phyloP scores from a whole-genome alignment of 2,113 vertebrate species.

The Aramus guarauna region DNA sequence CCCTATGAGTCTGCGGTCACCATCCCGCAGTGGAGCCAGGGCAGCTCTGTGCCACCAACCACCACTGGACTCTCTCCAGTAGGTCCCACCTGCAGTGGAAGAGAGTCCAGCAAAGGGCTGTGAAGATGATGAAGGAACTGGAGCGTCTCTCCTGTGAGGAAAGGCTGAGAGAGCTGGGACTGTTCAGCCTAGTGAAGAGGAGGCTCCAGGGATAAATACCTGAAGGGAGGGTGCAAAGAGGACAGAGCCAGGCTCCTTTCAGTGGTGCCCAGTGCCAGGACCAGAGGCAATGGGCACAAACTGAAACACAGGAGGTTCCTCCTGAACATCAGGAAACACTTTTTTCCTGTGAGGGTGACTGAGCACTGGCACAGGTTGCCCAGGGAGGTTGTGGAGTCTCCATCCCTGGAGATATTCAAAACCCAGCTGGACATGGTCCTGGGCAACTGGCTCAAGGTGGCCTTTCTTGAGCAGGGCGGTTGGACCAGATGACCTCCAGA shows the following conservation, averaged over 20 bases:
- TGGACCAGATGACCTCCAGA: not conserved
- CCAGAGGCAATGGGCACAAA: not conserved
- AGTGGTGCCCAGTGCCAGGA: not conserved
- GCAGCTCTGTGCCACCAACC: not conserved
- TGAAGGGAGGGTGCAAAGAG: not conserved
- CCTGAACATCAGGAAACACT: not conserved
- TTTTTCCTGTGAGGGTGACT: not conserved
- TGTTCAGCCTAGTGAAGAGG: not conserved
- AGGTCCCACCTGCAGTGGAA: not conserved
- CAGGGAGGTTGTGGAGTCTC: not conserved
- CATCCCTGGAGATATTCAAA: not conserved
- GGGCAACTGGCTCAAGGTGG: accelerated
- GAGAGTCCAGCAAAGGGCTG: not conserved
- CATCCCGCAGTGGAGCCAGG: not conserved
- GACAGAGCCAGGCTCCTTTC: not conserved
- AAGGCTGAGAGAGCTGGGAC: not conserved
- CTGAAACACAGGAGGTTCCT: not conserved
- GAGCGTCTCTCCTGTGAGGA: not conserved
- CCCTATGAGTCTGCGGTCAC: not conserved
- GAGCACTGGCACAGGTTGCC: not conserved
- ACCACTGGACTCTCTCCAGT: not conserved
- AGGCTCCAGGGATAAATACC: not conserved
- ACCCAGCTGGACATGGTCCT: not conserved
- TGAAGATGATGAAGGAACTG: not conserved
- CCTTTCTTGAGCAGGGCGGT: not conserved